Evolutionary conservation across 2,888 invertebrate genomes (phyloP).

Genomic region (Cabera pusaria): DNA sequence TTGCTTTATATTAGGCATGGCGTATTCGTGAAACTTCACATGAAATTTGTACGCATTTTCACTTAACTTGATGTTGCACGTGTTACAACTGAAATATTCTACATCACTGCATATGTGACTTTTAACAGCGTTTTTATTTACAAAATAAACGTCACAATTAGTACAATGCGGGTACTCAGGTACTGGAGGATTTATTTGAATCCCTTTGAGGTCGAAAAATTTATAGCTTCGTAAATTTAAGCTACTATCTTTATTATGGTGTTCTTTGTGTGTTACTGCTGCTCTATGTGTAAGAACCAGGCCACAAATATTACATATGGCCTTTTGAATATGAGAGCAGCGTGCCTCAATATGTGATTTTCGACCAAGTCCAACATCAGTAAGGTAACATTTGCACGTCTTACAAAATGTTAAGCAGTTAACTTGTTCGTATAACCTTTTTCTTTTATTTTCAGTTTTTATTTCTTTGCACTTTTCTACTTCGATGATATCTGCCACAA

Average conservation of each 20-base stretch:
- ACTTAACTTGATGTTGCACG: constrained; percentile 53
- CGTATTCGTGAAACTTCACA: constrained; percentile 57
- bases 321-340: constrained; percentile 43
- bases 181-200: constrained; percentile 51
- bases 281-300: constrained; percentile 46
- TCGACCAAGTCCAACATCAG: constrained; percentile 27
- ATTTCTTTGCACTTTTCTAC: constrained; percentile 6
- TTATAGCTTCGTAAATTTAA: constrained; percentile 52
- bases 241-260: constrained; percentile 42
- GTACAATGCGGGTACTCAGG: constrained; percentile 58
- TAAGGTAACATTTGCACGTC: constrained; percentile 55
- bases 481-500: constrained; percentile 35
- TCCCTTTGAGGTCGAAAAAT: constrained; percentile 53
- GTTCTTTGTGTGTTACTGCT: constrained; percentile 41
- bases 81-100: constrained; percentile 45
- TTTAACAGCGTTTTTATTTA: constrained; percentile 40
- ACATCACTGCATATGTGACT: constrained; percentile 49
- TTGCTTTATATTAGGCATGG: constrained; percentile 15
- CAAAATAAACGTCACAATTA: constrained; percentile 52
- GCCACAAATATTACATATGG: constrained; percentile 56
- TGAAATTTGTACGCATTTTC: constrained; percentile 56
- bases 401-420: constrained; percentile 46
- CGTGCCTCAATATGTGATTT: constrained; percentile 40
- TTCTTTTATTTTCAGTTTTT: constrained; percentile 6
- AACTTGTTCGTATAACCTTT: constrained; percentile 17